Evolutionary conservation across 2,113 vertebrate species (phyloP), one percentile per base, ranked within the genome.

Genomic region (Poeciliopsis prolifica): DNA sequence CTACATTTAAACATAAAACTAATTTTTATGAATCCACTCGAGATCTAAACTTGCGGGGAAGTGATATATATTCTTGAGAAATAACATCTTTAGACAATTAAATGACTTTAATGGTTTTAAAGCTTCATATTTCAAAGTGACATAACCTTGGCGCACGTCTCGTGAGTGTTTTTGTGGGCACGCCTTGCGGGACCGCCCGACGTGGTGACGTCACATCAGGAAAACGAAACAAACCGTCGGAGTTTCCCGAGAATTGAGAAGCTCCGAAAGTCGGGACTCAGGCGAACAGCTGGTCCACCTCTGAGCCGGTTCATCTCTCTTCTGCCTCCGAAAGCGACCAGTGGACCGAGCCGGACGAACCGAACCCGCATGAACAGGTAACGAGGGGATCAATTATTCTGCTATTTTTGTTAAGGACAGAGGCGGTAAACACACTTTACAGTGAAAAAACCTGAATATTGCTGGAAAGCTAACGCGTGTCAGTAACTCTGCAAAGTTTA

Each of bases 171-270:
- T 70, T 26, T 40, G 26, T 62, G 26, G 14, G 37, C 12, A 9
- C 28, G 28, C 19, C 7, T 42, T 28, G 24, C 65, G 61, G 17
- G 61, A 15, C 29, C n/a, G 65, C 37, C 13, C 3, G 51, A 58
- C 9, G 24, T 15, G 14, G 0, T 85, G 87, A 91, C 89, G 89
- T 84, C 58, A 78, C 44, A 72, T 65, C 5, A 48, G 64, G 74
- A 93, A 94, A 95, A 87, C 94, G 94, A 94, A 95, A 94, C 86
- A 65, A 33, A 7, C 13, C 1, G 2, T 42, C 24, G 74, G 86
- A 69, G 75, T 90, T 94, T 92, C 89, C 87, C 28, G 37, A 72
- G 75, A 92, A 92, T 5, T 67, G n/a, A 26, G 10, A 66, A 15
- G 12, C 6, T 13, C 30, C 11, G 65, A 40, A 19, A 65, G 10